Percentiles rank a stretch among this genome's conserved stretches.
Conservation (phyloP, 2,797 vertebrate genomes). For the Todus mexicanus region DNA sequence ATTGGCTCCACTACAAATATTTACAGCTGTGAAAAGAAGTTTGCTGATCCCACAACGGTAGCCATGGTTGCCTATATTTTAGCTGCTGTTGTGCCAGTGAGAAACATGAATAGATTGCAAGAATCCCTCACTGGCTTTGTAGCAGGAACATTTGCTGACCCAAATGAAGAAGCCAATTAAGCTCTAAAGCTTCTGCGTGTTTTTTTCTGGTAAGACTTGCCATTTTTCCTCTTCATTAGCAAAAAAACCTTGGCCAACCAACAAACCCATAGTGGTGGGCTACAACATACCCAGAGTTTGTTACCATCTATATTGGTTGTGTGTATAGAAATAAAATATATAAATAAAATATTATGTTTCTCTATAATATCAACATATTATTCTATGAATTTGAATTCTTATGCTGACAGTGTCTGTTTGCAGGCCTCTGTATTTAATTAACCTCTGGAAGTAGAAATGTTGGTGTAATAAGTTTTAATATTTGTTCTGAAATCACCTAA, state of each 20-base stretch:
- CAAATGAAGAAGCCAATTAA: constrained; percentile 41
- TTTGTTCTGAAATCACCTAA: not conserved
- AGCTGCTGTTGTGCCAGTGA: constrained; percentile 1
- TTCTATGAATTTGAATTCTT: not conserved
- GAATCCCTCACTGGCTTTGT: constrained; percentile 1
- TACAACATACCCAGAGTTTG: not conserved
- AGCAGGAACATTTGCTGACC: constrained; percentile 32
- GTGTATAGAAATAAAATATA: not conserved
- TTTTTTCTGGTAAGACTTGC: constrained; percentile 24
- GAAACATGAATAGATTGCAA: constrained; percentile 9
- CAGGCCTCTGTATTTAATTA: not conserved
- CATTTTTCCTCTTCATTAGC: not conserved
- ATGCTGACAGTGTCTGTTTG: not conserved
- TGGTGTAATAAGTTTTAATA: not conserved
- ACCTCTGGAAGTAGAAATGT: not conserved
- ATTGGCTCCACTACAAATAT: constrained; percentile 69
- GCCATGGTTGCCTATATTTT: constrained; percentile 48
- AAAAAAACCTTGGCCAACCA: not conserved
- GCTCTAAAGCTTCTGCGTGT: constrained; percentile 8
- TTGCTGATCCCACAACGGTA: constrained; percentile 27
- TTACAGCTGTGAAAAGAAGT: constrained; percentile 64
- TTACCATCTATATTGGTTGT: not conserved
- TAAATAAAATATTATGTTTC: not conserved
- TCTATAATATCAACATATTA: not conserved
- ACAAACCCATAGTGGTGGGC: not conserved